phyloP scores from a whole-genome alignment of 2,113 vertebrate genomes.

The Dasyurus viverrinus region DNA sequence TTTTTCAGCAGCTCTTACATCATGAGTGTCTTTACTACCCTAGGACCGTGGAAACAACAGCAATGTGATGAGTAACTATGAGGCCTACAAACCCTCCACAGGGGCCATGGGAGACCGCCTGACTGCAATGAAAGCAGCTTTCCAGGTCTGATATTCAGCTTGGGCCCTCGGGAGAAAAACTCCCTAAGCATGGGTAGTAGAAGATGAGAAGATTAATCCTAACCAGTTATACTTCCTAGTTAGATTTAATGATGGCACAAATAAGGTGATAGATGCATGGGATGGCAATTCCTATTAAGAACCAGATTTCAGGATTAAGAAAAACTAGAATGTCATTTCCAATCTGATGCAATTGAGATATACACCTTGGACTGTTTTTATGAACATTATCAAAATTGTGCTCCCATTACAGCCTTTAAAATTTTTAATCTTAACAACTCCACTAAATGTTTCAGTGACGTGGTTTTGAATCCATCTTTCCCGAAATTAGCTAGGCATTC shows the following conservation, averaged over 20 bases:
- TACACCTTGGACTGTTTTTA: background rate
- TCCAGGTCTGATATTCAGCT: slow-evolving; percentile 88
- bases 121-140: slow-evolving; percentile 97
- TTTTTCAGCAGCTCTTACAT: background rate
- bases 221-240: too few species aligned
- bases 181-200: background rate
- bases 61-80: slow-evolving; percentile 91
- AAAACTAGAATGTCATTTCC: background rate
- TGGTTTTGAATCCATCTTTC: background rate
- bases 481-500: background rate
- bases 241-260: too few species aligned
- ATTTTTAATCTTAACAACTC: too few species aligned
- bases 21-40: slow-evolving; percentile 44
- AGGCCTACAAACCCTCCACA: slow-evolving; percentile 92
- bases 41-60: slow-evolving; percentile 91
- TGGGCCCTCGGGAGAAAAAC: background rate
- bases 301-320: background rate
- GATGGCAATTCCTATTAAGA: background rate
- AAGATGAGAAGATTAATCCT: too few species aligned
- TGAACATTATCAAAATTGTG: background rate
- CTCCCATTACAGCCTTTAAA: background rate
- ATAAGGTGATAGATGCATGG: too few species aligned
- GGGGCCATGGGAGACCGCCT: slow-evolving; percentile 99
- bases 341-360: background rate
- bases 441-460: background rate